Evolutionary conservation across 2,888 invertebrate species (phyloP).

Genomic region (Sphecodes monilicornis): DNA sequence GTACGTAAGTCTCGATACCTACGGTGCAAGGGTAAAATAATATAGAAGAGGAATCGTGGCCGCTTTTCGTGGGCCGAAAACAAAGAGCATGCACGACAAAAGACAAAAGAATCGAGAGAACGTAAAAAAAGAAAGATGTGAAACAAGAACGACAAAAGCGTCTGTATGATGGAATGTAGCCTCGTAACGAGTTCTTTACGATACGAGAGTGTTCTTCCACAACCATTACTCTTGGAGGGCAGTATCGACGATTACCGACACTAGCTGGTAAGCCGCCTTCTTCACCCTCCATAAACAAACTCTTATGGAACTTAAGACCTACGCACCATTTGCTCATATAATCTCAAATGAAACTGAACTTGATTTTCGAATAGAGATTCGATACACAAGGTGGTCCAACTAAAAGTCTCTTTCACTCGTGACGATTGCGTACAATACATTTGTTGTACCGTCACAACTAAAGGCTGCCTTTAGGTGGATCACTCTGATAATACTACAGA

Average conservation of each 20-base stretch:
- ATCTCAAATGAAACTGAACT: slow-evolving; percentile 19
- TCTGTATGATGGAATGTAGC: slow-evolving; percentile 82
- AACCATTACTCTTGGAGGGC: slow-evolving; percentile 78
- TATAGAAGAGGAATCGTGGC: slow-evolving; percentile 52
- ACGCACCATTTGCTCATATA: slow-evolving; percentile 36
- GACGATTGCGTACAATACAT: not conserved
- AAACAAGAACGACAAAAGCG: slow-evolving; percentile 19
- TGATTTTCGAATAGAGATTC: slow-evolving; percentile 21
- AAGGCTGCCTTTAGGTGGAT: slow-evolving; percentile 5
- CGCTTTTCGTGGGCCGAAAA: slow-evolving; percentile 24
- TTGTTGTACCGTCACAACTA: slow-evolving; percentile 2
- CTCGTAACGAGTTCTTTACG: slow-evolving; percentile 77
- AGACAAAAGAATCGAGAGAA: not conserved
- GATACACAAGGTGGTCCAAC: not conserved
- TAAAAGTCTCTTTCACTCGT: slow-evolving; percentile 5
- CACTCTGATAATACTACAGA: not conserved
- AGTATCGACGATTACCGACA: slow-evolving; percentile 80
- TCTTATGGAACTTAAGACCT: slow-evolving; percentile 35
- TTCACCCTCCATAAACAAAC: slow-evolving; percentile 77
- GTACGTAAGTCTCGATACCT: slow-evolving; percentile 65
- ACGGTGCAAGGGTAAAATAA: slow-evolving; percentile 69
- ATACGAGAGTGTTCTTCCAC: slow-evolving; percentile 83
- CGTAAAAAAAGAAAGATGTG: slow-evolving; percentile 1
- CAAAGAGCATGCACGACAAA: slow-evolving; percentile 12
- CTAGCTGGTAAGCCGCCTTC: slow-evolving; percentile 78